A percentile compares a stretch with the other conserved stretches of the same genome.
Conservation (phyloP, 2,888 invertebrate genomes). For the Frankliniella intonsa region DNA sequence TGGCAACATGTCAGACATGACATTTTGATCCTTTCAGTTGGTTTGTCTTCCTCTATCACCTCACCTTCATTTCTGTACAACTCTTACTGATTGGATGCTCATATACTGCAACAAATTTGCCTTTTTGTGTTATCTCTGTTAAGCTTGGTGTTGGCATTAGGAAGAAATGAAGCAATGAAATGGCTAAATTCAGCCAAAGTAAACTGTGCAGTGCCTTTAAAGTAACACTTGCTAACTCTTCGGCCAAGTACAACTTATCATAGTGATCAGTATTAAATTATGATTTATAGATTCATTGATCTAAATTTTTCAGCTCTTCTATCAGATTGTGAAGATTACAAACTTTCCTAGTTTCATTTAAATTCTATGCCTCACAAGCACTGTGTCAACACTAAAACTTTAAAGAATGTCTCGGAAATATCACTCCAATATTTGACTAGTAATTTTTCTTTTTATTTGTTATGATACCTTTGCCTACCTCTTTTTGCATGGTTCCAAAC, state of each 20-base stretch:
- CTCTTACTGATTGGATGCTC: not conserved
- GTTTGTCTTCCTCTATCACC: constrained; percentile 13
- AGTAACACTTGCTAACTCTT: not conserved
- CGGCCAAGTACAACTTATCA: not conserved
- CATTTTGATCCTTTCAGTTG: not conserved
- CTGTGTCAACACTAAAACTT: too few species aligned
- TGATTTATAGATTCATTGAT: not conserved
- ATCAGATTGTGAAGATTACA: not conserved
- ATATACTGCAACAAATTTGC: not conserved
- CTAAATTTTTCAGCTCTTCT: not conserved
- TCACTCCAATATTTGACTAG: too few species aligned
- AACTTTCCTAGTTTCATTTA: too few species aligned
- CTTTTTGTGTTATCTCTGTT: not conserved
- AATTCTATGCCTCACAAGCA: too few species aligned
- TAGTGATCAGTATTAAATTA: too few species aligned
- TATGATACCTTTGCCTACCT: too few species aligned
- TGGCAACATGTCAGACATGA: not conserved
- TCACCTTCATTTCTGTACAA: not conserved
- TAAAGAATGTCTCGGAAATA: too few species aligned
- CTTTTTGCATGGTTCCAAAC: too few species aligned
- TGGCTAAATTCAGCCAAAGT: not conserved
- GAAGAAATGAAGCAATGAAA: not conserved
- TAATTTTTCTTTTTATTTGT: too few species aligned
- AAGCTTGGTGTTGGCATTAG: not conserved
- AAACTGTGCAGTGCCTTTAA: not conserved